Evolutionary conservation across 2,113 vertebrate species (phyloP).

Genomic region (Cyphomyrus plagiostoma): DNA sequence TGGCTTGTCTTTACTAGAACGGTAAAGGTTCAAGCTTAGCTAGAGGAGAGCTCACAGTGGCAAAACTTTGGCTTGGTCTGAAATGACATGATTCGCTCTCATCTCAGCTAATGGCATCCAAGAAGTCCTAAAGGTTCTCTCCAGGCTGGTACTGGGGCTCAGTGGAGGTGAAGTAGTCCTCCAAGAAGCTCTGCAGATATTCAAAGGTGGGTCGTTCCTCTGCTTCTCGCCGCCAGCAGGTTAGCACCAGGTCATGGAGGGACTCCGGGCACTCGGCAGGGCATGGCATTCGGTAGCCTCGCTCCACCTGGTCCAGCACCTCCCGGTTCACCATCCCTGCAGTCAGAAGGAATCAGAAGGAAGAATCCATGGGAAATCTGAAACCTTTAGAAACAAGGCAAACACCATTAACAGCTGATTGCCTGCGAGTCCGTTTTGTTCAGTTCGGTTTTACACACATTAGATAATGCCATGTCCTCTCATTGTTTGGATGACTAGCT

Average conservation of each 20-base stretch:
- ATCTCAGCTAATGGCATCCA: background rate
- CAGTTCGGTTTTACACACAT: background rate
- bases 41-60: background rate
- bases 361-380: background rate
- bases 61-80: background rate
- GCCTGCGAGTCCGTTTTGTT: background rate
- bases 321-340: conserved; percentile 96
- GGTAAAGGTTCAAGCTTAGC: background rate
- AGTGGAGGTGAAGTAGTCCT: conserved; percentile 98
- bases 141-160: conserved; percentile 97
- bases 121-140: conserved; percentile 80
- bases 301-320: conserved; percentile 93
- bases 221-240: conserved; percentile 90
- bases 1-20: background rate
- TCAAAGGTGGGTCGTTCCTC: conserved; percentile 95
- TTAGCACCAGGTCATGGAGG: conserved; percentile 91
- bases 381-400: background rate
- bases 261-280: conserved; percentile 87
- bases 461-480: background rate
- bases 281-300: conserved; percentile 94
- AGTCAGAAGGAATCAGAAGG: background rate
- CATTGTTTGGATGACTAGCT: background rate
- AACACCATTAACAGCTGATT: background rate
- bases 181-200: conserved; percentile 94
- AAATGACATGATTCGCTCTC: background rate